Evolutionary conservation across 2,888 invertebrate genomes (phyloP).

Genomic region (Torymus auratus): DNA sequence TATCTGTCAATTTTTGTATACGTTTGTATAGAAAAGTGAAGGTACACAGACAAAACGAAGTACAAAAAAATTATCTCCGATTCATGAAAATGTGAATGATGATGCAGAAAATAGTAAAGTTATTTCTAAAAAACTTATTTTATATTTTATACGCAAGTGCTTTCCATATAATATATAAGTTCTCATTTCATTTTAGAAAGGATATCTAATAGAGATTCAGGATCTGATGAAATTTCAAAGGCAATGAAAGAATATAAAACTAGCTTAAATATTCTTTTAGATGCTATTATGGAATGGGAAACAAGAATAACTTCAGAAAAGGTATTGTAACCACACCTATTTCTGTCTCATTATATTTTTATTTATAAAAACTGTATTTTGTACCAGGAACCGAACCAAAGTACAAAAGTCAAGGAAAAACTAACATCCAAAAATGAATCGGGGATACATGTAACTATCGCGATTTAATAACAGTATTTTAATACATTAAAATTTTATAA

Average conservation of each 20-base stretch:
- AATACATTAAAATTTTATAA: neutral
- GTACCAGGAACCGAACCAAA: neutral
- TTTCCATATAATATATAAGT: too few species aligned
- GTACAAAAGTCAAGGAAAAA: neutral
- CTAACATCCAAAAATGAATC: neutral
- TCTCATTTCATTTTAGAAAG: too few species aligned
- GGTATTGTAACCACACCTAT: too few species aligned
- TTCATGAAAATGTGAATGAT: neutral
- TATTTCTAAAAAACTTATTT: too few species aligned
- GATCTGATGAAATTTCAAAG: conserved; percentile 29
- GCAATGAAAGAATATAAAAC: conserved; percentile 61
- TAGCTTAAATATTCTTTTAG: conserved; percentile 60
- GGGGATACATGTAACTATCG: too few species aligned
- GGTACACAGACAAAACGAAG: neutral
- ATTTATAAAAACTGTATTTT: neutral
- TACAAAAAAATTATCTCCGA: neutral
- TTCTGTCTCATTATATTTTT: neutral
- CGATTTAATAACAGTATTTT: too few species aligned
- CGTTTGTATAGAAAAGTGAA: too few species aligned
- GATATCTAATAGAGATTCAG: too few species aligned
- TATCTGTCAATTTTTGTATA: too few species aligned
- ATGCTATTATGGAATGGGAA: conserved; percentile 63
- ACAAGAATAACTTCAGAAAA: conserved; percentile 13
- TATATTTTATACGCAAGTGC: too few species aligned
- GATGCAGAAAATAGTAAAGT: too few species aligned